These are phyloP conservation scores for Euborellia annulipes DNA, from an alignment of 1,140 invertebrate species.

Conservation along the genomic window DNA sequence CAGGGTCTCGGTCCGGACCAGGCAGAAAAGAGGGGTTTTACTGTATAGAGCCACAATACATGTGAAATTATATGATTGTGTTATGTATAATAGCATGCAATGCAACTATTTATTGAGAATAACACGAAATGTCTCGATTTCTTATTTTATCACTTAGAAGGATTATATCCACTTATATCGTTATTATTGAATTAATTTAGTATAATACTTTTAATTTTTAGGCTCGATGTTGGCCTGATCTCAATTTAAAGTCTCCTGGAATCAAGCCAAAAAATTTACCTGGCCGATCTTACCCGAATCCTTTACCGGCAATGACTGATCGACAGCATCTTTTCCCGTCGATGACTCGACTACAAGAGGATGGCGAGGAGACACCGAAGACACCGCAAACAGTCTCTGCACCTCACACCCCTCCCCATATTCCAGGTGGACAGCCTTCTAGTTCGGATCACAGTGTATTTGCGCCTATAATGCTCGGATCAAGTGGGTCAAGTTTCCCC, in stretches of 20 bases:
- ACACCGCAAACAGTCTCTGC: constrained; percentile 24
- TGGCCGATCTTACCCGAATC: constrained; percentile 27
- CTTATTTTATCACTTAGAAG: too few species aligned
- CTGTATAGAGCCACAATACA: too few species aligned
- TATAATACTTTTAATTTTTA: constrained; percentile 26
- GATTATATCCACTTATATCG: too few species aligned
- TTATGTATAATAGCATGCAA: too few species aligned
- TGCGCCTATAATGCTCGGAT: constrained; percentile 30
- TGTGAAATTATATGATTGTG: too few species aligned
- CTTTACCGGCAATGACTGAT: constrained; percentile 20
- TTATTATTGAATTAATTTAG: too few species aligned
- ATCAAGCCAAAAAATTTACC: constrained; percentile 58
- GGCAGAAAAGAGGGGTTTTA: too few species aligned
- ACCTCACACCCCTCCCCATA: constrained; percentile 24
- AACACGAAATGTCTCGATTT: too few species aligned
- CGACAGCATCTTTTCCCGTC: constrained; percentile 26
- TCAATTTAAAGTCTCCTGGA: constrained; percentile 76
- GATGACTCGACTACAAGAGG: constrained; percentile 27
- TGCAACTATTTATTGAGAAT: too few species aligned
- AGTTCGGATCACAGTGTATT: constrained; percentile 30
- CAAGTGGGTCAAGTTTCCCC: constrained; percentile 13
- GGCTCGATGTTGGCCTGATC: constrained; percentile 71
- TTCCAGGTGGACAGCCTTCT: constrained; percentile 7
- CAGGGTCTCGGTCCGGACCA: too few species aligned
- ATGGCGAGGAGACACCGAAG: constrained; percentile 13